Evolutionary conservation across 2,113 vertebrate species (phyloP).

Genomic region (Pituophis catenifer): DNA sequence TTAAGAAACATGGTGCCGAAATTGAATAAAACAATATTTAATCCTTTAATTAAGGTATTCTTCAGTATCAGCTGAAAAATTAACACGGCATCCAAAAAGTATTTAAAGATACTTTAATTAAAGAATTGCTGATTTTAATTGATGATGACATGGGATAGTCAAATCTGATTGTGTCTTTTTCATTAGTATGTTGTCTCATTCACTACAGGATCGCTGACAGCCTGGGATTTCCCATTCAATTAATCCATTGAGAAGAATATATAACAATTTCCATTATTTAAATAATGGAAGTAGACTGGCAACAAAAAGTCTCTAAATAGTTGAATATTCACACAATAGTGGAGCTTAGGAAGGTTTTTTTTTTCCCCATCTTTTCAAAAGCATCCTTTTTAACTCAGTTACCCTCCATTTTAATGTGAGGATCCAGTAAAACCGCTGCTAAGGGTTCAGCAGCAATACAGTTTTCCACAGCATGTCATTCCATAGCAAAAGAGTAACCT

Average conservation of each 20-base stretch:
- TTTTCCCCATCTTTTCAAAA: neutral
- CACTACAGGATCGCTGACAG: neutral
- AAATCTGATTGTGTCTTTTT: neutral
- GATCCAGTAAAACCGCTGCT: neutral
- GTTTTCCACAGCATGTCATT: constrained; percentile 34
- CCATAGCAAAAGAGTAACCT: constrained; percentile 31
- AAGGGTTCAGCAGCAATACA: neutral
- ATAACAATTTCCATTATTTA: neutral
- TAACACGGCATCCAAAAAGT: neutral
- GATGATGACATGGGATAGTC: neutral
- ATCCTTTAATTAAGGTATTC: neutral
- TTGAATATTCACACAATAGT: neutral
- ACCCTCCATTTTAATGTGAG: constrained; percentile 49
- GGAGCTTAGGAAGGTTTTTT: too few species aligned
- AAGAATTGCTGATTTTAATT: neutral
- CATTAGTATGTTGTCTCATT: neutral
- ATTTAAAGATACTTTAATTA: neutral
- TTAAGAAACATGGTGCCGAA: neutral
- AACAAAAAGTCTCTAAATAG: neutral
- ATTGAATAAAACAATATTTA: neutral
- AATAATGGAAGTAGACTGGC: neutral
- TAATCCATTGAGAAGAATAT: neutral
- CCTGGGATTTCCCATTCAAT: neutral
- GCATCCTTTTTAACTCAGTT: neutral
- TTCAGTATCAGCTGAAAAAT: neutral